phyloP scores from a whole-genome alignment of 2,113 vertebrate genomes.

The Megaptera novaeangliae region DNA sequence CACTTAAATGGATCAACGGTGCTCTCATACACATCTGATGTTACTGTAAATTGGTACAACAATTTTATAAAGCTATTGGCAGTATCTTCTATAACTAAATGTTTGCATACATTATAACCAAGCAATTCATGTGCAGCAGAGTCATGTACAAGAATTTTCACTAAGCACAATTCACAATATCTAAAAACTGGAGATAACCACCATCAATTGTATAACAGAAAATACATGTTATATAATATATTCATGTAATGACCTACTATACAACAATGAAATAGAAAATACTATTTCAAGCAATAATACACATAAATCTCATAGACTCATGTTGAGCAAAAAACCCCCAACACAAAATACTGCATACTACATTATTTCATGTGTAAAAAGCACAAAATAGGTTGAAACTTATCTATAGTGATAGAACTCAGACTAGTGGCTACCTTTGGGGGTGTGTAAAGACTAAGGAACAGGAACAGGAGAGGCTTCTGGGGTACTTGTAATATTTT shows the following conservation, averaged over 20 bases:
- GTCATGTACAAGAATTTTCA: not conserved
- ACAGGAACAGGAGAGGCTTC: rapidly evolving
- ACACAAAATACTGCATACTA: not conserved
- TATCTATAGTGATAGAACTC: not conserved
- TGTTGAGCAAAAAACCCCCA: not conserved
- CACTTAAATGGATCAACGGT: not conserved
- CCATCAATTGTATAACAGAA: not conserved
- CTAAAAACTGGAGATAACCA: not conserved
- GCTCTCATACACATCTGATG: not conserved
- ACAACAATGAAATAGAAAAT: not conserved
- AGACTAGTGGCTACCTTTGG: not conserved
- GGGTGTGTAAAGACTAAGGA: rapidly evolving
- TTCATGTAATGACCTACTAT: not conserved
- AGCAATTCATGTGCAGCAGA: not conserved
- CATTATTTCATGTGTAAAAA: not conserved
- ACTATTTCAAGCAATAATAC: not conserved
- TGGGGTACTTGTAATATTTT: not conserved
- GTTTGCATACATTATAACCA: not conserved
- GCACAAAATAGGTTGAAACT: not conserved
- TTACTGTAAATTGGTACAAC: not conserved
- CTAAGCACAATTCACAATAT: not conserved
- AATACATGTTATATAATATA: not conserved
- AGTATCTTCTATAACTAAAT: not conserved
- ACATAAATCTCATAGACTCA: not conserved
- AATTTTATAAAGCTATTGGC: not conserved